Evolutionary conservation across 2,797 vertebrate genomes (phyloP), one percentile per base, ranked within the genome.

Genomic region (Eleutherodactylus coqui): DNA sequence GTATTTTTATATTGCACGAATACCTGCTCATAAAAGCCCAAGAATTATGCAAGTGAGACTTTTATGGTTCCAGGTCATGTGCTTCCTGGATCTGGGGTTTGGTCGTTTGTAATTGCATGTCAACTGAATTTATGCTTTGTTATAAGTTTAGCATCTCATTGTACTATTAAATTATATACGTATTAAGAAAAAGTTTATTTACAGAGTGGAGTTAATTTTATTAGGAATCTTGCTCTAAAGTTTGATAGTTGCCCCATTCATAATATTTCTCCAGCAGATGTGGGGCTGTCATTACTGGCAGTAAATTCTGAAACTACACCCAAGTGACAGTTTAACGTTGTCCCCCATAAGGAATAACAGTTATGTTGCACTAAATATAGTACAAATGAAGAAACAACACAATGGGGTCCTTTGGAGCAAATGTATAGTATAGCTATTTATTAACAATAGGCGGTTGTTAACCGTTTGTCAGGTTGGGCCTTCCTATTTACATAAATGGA

Each of bases 21-120:
- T 83, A 73, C 60, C 81, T 87, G 62, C 85, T 53, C 75, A 84
- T 87, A 79, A 87, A 79, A 83, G 49, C 64, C n/a, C 32, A 60
- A 41, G 34, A 87, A 87, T 79, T 79, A 83, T 84, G 17, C 70
- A 87, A 79, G 82, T 87, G 86, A 87, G 86, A 84, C 43, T 87
- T 87, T 87, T 87, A 87, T 84, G 75, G 60, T 49, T 38, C 75
- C 19, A 17, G 27, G 64, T 82, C 79, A 79, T 38, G 60, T 84
- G 86, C 82, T 84, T 87, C 86, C 81, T 84, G 86, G 64, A 75
- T 27, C 58, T 43, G 55, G 45, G n/a, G 27, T 79, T 84, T 80
- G 75, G 51, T 75, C n/a, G 53, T 75, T 58, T 24, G 67, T 64
- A 84, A 86, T 86, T 32, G 51, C 53, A 45, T 86, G 64, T 64